Base-by-base conservation (phyloP, 2,888 invertebrate genomes). In the Xestia xanthographa region DNA sequence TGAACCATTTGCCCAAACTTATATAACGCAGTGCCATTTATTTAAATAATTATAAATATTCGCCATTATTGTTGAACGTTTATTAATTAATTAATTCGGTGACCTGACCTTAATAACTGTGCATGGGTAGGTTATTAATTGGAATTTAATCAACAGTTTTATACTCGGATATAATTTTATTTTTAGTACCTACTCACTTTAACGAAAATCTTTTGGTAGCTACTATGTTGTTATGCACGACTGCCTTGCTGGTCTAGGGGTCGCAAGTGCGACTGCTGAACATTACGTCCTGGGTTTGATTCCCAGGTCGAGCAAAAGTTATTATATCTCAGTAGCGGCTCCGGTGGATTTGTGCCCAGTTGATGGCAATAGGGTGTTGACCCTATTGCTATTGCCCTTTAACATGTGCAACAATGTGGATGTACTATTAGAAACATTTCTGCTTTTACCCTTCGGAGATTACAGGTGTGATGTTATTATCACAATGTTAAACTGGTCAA, bases 1-100 rank as follows among this genome's bases (percentile, higher is more conserved):
- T 53, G 20, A 63, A 5, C 29, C 41, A 48, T 34, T 70, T 34
- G n/a, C 12, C 41, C 41, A 38, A 56, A 43, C 67, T 76, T 76
- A 67, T 81, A 70, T 63, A 66, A 56, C 26, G 66, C 14, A 20
- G 26, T 56, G 56, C 14, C 48, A 29, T 50, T 69, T 74, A 69
- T 80, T 74, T 12, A 43, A 48, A 62, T 69, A 66, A 48, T 63
- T 34, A 77, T 62, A n/a, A n/a, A 12, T 56, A 79, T 71, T 56
- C 41, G 1, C 17, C 29, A 41, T 65, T 79, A 41, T 48, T 50
- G 26, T 56, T 63, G n/a, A n/a, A 43, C 38, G 45, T 48, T 38
- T 62, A 78, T 78, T 63, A 56, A 65, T 69, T n/a, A 50, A 60
- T 60, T 1, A 38, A 62, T 38, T 45, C 5, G 34, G 29, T 76